These are phyloP conservation scores for Conchocele bisecta DNA, from an alignment of 2,888 invertebrate species.

Conservation along the genomic window DNA sequence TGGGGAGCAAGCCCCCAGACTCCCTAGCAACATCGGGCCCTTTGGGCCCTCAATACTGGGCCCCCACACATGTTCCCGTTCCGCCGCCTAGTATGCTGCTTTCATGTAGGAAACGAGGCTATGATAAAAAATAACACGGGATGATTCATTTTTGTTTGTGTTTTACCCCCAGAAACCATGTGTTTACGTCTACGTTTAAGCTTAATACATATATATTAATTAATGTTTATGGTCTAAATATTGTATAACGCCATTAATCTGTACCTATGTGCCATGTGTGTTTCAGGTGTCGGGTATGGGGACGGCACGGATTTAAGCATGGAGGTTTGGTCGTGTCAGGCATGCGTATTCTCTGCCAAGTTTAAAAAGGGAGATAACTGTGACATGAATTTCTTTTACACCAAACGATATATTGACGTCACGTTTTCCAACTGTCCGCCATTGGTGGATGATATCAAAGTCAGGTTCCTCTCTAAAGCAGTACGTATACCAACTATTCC, in stretches of 20 bases:
- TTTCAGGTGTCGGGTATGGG: conserved; percentile 82
- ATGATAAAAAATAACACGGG: too few relatives aligned
- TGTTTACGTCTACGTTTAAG: too few relatives aligned
- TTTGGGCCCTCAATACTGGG: too few relatives aligned
- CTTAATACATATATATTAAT: too few relatives aligned
- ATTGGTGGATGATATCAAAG: conserved; percentile 82
- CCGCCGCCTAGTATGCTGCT: too few relatives aligned
- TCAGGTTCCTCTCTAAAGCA: conserved; percentile 82
- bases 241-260: neutral
- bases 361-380: conserved; percentile 81
- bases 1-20: too few relatives aligned
- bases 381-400: conserved; percentile 74
- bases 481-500: too few relatives aligned
- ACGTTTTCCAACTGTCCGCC: conserved; percentile 72
- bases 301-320: conserved; percentile 83
- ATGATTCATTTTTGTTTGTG: too few relatives aligned
- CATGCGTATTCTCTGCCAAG: conserved; percentile 78
- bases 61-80: too few relatives aligned
- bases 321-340: conserved; percentile 77
- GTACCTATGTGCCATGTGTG: neutral
- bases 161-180: too few relatives aligned
- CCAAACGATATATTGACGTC: conserved; percentile 68
- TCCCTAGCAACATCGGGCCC: too few relatives aligned
- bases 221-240: neutral
- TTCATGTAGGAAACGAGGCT: too few relatives aligned